Conservation (phyloP, 2,888 invertebrate species). For the Dicroscelio sp. region DNA sequence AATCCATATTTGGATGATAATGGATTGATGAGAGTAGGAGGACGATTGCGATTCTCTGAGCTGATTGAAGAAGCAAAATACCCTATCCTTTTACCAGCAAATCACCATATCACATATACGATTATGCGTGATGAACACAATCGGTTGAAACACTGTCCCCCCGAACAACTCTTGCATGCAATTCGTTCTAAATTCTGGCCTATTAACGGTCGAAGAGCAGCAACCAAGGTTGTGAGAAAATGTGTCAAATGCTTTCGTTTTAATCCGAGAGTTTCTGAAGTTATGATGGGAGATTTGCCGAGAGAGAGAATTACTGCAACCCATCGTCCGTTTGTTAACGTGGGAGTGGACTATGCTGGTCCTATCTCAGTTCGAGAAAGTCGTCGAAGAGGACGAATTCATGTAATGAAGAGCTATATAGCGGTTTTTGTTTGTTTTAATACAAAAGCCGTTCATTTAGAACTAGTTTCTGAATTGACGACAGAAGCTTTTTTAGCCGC, state of each 20-base stretch:
- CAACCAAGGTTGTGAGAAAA: neutral
- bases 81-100: neutral
- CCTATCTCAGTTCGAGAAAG: too few species aligned
- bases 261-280: neutral
- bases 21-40: neutral
- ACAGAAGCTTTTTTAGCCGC: too few species aligned
- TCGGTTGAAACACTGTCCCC: conserved; percentile 7
- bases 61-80: neutral
- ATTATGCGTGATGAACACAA: conserved; percentile 22
- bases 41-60: neutral
- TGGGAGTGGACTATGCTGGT: too few species aligned
- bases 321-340: too few species aligned
- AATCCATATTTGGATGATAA: neutral
- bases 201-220: neutral
- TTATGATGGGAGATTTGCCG: conserved; percentile 1
- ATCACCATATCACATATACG: neutral
- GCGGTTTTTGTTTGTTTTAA: too few species aligned
- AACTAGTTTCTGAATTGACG: too few species aligned
- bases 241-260: neutral
- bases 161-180: conserved; percentile 19
- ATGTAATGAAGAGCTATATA: too few species aligned
- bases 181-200: neutral
- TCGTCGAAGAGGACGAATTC: too few species aligned
- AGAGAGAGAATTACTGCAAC: too few species aligned
- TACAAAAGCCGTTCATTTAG: too few species aligned